Conservation (phyloP, 2,888 invertebrate species). For the Oscheius sp. region DNA sequence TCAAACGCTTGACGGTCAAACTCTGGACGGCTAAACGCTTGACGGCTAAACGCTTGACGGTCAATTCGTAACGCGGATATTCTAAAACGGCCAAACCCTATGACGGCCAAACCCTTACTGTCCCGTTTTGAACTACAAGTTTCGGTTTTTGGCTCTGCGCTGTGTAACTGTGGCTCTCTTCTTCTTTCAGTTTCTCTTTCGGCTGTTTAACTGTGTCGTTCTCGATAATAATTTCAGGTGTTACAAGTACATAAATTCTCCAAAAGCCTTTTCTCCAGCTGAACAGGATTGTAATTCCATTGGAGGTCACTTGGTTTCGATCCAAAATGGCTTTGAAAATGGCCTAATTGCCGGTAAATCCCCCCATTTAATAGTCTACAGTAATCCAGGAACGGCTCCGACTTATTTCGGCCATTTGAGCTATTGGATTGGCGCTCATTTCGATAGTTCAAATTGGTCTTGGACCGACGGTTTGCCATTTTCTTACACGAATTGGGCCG, state of each 20-base stretch:
- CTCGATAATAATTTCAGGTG: slow-evolving; percentile 13
- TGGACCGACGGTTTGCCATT: slow-evolving; percentile 30
- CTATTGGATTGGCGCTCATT: slow-evolving; percentile 27
- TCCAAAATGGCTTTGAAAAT: slow-evolving; percentile 31
- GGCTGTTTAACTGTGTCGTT: too few species aligned
- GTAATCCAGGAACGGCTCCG: slow-evolving; percentile 2
- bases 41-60: too few species aligned
- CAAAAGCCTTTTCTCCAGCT: slow-evolving; percentile 1
- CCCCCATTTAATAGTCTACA: not conserved
- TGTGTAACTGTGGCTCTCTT: too few species aligned
- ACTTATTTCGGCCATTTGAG: not conserved
- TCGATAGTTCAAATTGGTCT: not conserved
- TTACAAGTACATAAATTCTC: slow-evolving; percentile 14
- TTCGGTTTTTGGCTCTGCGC: too few species aligned
- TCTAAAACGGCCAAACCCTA: too few species aligned
- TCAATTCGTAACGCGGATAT: too few species aligned
- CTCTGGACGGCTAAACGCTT: too few species aligned
- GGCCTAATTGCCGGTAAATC: slow-evolving; percentile 15
- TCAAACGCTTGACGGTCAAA: too few species aligned
- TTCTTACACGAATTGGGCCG: slow-evolving; percentile 9
- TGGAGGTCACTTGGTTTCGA: slow-evolving; percentile 16
- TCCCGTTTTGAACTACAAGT: too few species aligned
- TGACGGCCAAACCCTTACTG: too few species aligned
- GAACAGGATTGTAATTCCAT: slow-evolving; percentile 22
- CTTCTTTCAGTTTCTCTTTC: too few species aligned